Base-by-base conservation (phyloP, 2,888 invertebrate species). In the Cephalotes varians region DNA sequence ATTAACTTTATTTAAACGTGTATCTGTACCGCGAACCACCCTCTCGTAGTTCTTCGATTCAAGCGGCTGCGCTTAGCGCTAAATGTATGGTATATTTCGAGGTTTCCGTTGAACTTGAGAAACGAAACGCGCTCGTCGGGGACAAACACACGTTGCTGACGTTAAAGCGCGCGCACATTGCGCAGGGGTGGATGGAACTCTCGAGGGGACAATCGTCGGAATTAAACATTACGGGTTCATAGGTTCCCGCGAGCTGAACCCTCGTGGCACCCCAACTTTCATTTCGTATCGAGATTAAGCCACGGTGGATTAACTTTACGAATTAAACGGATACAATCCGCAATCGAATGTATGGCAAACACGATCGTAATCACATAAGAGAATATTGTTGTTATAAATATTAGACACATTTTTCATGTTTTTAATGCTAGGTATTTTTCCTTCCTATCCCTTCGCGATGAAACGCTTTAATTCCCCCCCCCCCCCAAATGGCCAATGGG, bases 131-230 rank as follows among this genome's bases (percentile, higher is more conserved):
- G 40, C 15, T n/a, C 34, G 40, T 54, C 34, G 25, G 58, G 37
- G 64, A 47, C 47, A 60, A 60, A 49, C 79, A 85, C 84, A 85
- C 88, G 86, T 64, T 25, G 62, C 44, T 85, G 83, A 86, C 87
- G 79, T 83, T 77, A 84, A 77, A 81, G 31, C 79, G 80, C 82
- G 82, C 69, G 87, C 71, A 80, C 76, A 25, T 84, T 87, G 85
- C 85, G 73, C 83, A 77, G 69, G 76, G 83, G 71, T 83, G 82
- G 72, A 3, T 4, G 18, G 18, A 69, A 69, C 58, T 18, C 77
- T 56, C 77, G 7, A 34, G 56, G 69, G 69, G 44, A 58, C 56
- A 47, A 69, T 79, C 56, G 34, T 58, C 56, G 69, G 12, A 69
- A 79, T 79, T 67, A 69, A 69, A 79, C 56, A 54, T 47, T 34